Conservation (phyloP, 1,140 invertebrate species). For the Micrasema minimum region DNA sequence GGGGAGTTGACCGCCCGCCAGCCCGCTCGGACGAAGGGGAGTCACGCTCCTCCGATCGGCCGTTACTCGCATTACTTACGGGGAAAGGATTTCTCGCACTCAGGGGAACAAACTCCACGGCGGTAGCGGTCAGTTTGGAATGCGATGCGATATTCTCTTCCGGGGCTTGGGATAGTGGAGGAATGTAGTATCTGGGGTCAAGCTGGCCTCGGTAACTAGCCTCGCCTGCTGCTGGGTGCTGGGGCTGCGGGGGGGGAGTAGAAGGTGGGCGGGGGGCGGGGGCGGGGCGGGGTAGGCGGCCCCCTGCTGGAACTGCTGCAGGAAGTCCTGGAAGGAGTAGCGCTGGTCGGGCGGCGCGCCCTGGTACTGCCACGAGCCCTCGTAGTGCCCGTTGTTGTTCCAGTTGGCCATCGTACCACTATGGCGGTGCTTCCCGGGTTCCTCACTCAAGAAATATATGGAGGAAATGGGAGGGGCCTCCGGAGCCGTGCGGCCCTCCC, state of each 20-base stretch:
- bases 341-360: conserved; percentile 6
- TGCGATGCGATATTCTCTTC: conserved; percentile 57
- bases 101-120: conserved; percentile 65
- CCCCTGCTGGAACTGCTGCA: conserved; percentile 35
- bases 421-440: neutral
- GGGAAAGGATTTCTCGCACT: conserved; percentile 44
- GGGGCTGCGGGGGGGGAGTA: neutral
- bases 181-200: conserved; percentile 7
- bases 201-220: neutral
- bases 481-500: conserved; percentile 2
- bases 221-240: neutral
- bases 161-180: neutral
- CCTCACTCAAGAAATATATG: conserved; percentile 24
- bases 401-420: conserved; percentile 25
- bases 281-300: neutral
- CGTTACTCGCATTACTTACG: neutral
- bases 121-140: conserved; percentile 63
- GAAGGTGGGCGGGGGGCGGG: neutral
- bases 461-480: conserved; percentile 11
- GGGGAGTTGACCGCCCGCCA: neutral
- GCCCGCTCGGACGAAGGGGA: neutral
- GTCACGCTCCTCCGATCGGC: neutral
- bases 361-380: neutral
- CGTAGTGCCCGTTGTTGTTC: conserved; percentile 25
- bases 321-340: conserved; percentile 32